A percentile compares a stretch with the other conserved stretches of the same genome.
phyloP scores from a whole-genome alignment of 2,888 invertebrate species.

The Eurois occulta region DNA sequence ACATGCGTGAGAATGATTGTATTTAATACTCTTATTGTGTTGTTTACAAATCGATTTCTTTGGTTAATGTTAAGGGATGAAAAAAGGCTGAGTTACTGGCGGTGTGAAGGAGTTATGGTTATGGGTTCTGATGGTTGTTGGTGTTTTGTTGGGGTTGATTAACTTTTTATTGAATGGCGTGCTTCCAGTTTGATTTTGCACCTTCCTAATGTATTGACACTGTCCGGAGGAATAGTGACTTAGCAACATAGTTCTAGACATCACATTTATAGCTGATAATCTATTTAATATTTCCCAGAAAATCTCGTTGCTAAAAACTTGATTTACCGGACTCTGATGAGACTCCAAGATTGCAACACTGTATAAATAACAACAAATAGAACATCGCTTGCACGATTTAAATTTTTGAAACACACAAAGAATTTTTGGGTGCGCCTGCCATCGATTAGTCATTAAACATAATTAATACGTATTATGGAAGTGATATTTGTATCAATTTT shows the following conservation, averaged over 20 bases:
- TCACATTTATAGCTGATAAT: not conserved
- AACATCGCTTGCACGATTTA: conserved; percentile 39
- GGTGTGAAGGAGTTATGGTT: conserved; percentile 59
- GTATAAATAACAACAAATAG: conserved; percentile 48
- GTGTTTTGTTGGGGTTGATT: conserved; percentile 52
- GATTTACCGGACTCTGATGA: conserved; percentile 32
- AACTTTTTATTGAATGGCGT: conserved; percentile 37
- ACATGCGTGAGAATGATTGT: conserved; percentile 65
- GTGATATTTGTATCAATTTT: conserved; percentile 68
- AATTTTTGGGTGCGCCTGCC: conserved; percentile 63
- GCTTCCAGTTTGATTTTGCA: conserved; percentile 14
- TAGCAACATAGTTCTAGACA: not conserved
- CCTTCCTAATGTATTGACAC: not conserved
- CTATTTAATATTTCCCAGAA: conserved; percentile 19
- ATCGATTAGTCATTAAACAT: conserved; percentile 60
- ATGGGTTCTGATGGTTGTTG: conserved; percentile 37
- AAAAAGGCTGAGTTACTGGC: conserved; percentile 62
- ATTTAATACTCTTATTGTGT: conserved; percentile 67
- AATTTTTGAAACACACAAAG: conserved; percentile 53
- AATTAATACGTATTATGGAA: conserved; percentile 68
- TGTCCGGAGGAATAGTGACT: not conserved
- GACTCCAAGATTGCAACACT: conserved; percentile 47
- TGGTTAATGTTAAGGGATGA: conserved; percentile 56
- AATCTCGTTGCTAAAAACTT: conserved; percentile 29
- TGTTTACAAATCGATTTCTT: conserved; percentile 69